Base-by-base conservation (phyloP, 2,113 vertebrate genomes). In the Condylura cristata region DNA sequence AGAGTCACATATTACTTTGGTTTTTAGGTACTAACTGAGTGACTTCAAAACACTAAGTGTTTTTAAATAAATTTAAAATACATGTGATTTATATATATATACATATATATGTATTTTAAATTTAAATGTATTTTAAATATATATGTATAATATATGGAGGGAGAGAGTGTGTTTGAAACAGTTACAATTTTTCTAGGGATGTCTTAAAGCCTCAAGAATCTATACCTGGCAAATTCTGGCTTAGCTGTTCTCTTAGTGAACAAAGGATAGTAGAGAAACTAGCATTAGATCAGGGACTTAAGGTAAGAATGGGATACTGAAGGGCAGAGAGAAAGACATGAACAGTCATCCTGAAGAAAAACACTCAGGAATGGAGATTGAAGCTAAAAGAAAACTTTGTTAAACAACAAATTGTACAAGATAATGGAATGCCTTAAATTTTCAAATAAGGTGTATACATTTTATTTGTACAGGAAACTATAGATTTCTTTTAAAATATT, bases 391-490 rank as follows among this genome's bases (percentile, higher is more conserved):
- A 51, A 51, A 81, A 74, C 24, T 13, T 39, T 6, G 16, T 24
- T 79, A 60, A 76, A 89, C 81, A 37, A 22, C 16, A 58, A 65
- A 12, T 53, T 71, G 13, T 44, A 0, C 18, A 76, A 53, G 34
- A 53, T 89, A 5, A 44, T 17, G 5, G 6, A 46, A 60, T n/a
- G 1, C 44, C 6, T 48, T n/a, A 12, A 63, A 72, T 76, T 11
- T 66, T 74, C 10, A n/a, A 8, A 39, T 91, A 71, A 78, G 8
- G 9, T 48, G 8, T 44, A 34, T 37, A 60, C 1, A 48, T 10
- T 82, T 90, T 88, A 58, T 24, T 58, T 83, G 87, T 80, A 70
- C 9, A 6, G 12, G 65, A 74, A 92, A 53, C 8, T 22, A 60
- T 26, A 30, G 30, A 65, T 89, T 89, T 60, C 1, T 44, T 86